These are phyloP conservation scores for Drosophila setifemur DNA, from an alignment of 1,140 invertebrate species.

Conservation along the genomic window DNA sequence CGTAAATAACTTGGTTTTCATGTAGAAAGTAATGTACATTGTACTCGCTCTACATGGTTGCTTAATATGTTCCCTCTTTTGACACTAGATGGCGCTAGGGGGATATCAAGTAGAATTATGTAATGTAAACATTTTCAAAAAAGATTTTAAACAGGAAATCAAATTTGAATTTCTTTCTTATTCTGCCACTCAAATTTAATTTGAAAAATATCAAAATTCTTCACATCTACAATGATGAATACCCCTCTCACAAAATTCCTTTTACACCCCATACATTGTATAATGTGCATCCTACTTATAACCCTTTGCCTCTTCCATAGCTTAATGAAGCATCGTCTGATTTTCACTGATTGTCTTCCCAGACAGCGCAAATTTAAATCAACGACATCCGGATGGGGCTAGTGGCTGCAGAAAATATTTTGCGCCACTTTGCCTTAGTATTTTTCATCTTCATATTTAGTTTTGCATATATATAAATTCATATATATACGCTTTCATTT, in stretches of 20 bases:
- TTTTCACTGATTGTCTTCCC: constrained; percentile 72
- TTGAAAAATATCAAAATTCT: neutral
- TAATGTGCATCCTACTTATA: constrained; percentile 10
- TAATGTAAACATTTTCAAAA: neutral
- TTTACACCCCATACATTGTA: neutral
- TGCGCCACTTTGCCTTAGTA: constrained; percentile 24
- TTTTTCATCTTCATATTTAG: constrained; percentile 22
- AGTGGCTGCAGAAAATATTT: constrained; percentile 32
- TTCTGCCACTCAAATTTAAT: no score
- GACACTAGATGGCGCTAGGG: constrained; percentile 2
- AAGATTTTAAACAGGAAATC: neutral
- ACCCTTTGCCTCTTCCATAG: constrained; percentile 18
- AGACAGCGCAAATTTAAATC: constrained; percentile 71
- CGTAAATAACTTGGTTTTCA: no score
- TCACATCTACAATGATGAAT: neutral
- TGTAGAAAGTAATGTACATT: constrained; percentile 4
- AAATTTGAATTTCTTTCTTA: neutral
- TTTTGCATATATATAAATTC: constrained; percentile 2
- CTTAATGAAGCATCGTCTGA: constrained; percentile 51
- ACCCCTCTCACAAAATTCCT: neutral
- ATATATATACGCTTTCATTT: constrained; percentile 2
- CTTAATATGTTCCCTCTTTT: no score
- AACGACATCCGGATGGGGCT: constrained; percentile 68
- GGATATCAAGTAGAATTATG: neutral
- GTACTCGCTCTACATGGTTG: neutral